Conservation (phyloP, 2,113 vertebrate species). For the Girardinichthys multiradiatus region DNA sequence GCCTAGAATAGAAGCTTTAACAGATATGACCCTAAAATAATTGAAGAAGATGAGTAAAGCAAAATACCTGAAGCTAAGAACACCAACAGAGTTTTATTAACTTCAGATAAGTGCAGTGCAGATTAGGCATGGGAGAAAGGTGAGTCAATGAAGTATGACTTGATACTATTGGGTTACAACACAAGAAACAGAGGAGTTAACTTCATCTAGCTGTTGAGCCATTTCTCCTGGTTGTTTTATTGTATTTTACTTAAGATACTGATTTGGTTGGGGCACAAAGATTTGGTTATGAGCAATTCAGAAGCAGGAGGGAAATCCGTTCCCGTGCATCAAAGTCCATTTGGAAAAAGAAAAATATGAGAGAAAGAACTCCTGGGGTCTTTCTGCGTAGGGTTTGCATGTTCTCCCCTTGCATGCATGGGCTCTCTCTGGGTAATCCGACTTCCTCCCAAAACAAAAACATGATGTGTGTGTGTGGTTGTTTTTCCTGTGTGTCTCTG, state of each 20-base stretch:
- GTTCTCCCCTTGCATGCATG: no score
- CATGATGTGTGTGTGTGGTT: no score
- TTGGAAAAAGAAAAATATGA: no score
- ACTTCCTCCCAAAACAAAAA: no score
- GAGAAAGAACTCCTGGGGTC: no score
- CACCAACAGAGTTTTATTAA: conserved; percentile 31
- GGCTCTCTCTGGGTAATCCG: no score
- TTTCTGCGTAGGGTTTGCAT: no score
- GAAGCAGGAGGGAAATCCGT: neutral
- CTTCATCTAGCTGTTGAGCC: conserved; percentile 41
- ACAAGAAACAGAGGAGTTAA: conserved; percentile 33
- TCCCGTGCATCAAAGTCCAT: no score
- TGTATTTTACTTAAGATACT: conserved; percentile 26
- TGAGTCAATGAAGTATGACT: conserved; percentile 47
- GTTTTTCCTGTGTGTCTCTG: no score
- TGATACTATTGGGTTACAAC: conserved; percentile 42
- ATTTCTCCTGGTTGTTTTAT: conserved; percentile 22
- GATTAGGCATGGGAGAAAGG: conserved; percentile 38
- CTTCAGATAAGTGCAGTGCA: conserved; percentile 41
- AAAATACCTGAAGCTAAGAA: conserved; percentile 20
- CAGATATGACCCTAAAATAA: conserved; percentile 27
- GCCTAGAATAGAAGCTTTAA: conserved; percentile 16
- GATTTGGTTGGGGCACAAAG: conserved; percentile 18
- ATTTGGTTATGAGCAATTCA: neutral
- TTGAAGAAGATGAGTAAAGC: conserved; percentile 12